phyloP scores from a whole-genome alignment of 92 coral and sea anemone genomes.

The Heliopora coerulea region DNA sequence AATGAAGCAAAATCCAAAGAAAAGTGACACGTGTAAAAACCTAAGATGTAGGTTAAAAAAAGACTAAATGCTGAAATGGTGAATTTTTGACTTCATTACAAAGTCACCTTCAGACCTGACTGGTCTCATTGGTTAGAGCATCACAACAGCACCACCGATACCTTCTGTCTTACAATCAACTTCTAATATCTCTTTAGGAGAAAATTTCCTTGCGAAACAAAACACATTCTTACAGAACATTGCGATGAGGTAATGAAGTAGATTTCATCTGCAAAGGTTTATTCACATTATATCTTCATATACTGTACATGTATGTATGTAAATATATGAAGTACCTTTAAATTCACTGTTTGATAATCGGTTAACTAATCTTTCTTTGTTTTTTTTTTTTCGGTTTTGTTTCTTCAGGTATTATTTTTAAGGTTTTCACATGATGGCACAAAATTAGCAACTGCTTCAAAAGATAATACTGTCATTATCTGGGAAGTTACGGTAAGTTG shows the following conservation, averaged over 20 bases:
- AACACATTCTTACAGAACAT: slow-evolving; percentile 91
- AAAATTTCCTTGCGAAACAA: slow-evolving; percentile 90
- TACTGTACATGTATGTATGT: background rate
- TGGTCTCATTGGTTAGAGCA: too few relatives aligned
- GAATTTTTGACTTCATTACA: too few relatives aligned
- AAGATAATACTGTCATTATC: slow-evolving; percentile 79
- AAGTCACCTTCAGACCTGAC: too few relatives aligned
- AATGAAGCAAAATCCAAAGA: too few relatives aligned
- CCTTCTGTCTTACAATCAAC: background rate
- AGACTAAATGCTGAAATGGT: too few relatives aligned
- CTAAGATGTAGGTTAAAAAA: too few relatives aligned
- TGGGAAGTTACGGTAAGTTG: slow-evolving; percentile 92
- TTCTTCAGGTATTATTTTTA: slow-evolving; percentile 88
- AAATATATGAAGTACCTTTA: background rate
- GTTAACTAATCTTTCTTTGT: background rate
- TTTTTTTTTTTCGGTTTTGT: background rate
- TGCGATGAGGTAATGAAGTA: slow-evolving; percentile 82
- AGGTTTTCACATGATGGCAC: slow-evolving; percentile 91
- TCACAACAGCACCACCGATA: too few relatives aligned
- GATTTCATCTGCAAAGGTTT: background rate
- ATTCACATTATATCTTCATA: too few relatives aligned
- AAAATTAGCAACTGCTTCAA: slow-evolving; percentile 94
- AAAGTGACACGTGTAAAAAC: too few relatives aligned
- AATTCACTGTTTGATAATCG: background rate
- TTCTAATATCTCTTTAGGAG: slow-evolving; percentile 52